These are phyloP conservation scores for Channa maculata DNA, from an alignment of 2,113 vertebrate species.

Conservation along the genomic window DNA sequence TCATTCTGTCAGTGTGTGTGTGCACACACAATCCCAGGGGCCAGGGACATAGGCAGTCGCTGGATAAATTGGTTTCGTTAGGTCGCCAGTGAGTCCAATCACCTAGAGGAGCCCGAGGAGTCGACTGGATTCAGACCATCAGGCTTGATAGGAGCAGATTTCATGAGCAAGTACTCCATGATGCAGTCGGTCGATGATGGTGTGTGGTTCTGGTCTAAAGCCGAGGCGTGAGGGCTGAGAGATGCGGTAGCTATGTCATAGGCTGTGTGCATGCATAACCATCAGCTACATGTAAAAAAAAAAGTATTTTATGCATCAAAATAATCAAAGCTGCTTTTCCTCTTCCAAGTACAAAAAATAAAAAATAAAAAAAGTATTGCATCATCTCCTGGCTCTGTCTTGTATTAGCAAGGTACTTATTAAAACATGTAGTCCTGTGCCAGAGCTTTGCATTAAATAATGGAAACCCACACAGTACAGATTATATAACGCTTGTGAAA, in stretches of 20 bases:
- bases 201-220: background rate
- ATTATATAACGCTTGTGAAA: constrained; percentile 12
- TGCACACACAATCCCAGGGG: background rate
- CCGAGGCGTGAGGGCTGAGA: background rate
- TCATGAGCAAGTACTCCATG: constrained; percentile 17
- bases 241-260: background rate
- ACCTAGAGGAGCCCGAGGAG: constrained; percentile 21
- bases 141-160: constrained; percentile 13
- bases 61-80: constrained; percentile 67
- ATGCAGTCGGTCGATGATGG: background rate
- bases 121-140: constrained; percentile 31
- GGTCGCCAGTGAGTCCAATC: constrained; percentile 46
- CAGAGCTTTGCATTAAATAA: background rate
- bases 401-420: background rate
- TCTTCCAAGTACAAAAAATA: too few species aligned
- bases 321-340: background rate
- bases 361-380: too few species aligned
- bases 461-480: constrained; percentile 4
- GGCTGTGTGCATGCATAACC: background rate
- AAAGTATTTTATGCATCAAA: background rate
- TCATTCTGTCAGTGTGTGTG: too few species aligned
- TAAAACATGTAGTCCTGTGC: background rate
- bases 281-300: background rate
- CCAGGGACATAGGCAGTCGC: background rate
- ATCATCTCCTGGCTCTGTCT: background rate